phyloP scores from a whole-genome alignment of 2,888 invertebrate species.

The Andrena bucephala region DNA sequence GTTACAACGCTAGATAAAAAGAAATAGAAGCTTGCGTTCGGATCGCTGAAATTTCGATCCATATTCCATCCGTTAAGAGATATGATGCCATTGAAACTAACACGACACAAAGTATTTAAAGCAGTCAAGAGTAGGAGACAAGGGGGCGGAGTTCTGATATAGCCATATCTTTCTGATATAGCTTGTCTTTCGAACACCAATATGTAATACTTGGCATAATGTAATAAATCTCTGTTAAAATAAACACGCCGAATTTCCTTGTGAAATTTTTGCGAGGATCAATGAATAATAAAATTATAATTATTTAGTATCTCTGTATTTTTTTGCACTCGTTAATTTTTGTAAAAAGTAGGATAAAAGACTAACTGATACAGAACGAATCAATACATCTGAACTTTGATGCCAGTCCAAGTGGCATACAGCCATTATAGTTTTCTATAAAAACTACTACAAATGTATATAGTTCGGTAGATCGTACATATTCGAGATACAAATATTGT shows the following conservation, averaged over 20 bases:
- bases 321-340: slow-evolving; percentile 7
- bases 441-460: slow-evolving; percentile 44
- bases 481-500: neutral
- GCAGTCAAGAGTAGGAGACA: slow-evolving; percentile 73
- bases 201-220: slow-evolving; percentile 68
- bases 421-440: slow-evolving; percentile 72
- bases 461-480: neutral
- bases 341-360: slow-evolving; percentile 1
- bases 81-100: slow-evolving; percentile 77
- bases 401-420: slow-evolving; percentile 72
- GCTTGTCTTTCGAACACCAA: slow-evolving; percentile 65
- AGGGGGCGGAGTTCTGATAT: slow-evolving; percentile 84
- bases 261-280: slow-evolving; percentile 8
- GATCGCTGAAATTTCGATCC: slow-evolving; percentile 26
- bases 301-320: neutral
- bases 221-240: slow-evolving; percentile 49
- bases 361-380: slow-evolving; percentile 27
- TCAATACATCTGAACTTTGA: slow-evolving; percentile 56
- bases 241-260: slow-evolving; percentile 7
- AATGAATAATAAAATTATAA: neutral
- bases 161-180: slow-evolving; percentile 78
- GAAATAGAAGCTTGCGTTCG: neutral
- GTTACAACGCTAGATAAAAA: neutral
- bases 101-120: slow-evolving; percentile 70
- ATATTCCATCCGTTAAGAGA: slow-evolving; percentile 64